Evolutionary conservation across 1,140 invertebrate species (phyloP).

Genomic region (Hycleus cichorii): DNA sequence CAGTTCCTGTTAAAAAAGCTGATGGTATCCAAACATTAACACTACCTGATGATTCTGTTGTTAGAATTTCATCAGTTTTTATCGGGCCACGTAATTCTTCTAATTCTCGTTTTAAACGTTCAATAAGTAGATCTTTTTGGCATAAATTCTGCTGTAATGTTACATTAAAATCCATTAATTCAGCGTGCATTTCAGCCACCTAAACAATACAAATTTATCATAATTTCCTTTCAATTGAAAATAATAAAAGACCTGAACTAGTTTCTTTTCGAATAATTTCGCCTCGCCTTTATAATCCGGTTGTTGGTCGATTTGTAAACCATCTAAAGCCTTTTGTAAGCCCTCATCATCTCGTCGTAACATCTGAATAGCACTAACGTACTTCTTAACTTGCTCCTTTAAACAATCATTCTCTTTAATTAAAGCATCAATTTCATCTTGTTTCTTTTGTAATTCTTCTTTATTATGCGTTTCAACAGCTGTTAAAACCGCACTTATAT

Average conservation of each 20-base stretch:
- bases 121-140: constrained; percentile 57
- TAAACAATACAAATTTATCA: too few relatives aligned
- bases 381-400: constrained; percentile 83
- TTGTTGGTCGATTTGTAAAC: constrained; percentile 38
- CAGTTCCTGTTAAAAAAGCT: constrained; percentile 64
- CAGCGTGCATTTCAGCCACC: constrained; percentile 90
- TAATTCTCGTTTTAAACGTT: constrained; percentile 57
- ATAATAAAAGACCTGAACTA: constrained; percentile 60
- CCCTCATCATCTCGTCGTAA: constrained; percentile 52
- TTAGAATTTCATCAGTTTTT: constrained; percentile 43
- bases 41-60: constrained; percentile 24
- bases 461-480: constrained; percentile 36
- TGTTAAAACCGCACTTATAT: constrained; percentile 37
- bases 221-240: too few relatives aligned
- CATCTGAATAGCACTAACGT: constrained; percentile 83
- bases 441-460: constrained; percentile 29
- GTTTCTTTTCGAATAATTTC: constrained; percentile 78
- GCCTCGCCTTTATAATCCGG: constrained; percentile 63
- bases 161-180: constrained; percentile 90
- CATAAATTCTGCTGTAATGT: constrained; percentile 45
- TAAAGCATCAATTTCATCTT: constrained; percentile 30
- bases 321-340: constrained; percentile 35
- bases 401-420: constrained; percentile 77
- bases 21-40: constrained; percentile 89
- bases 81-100: constrained; percentile 64